Evolutionary conservation across 2,113 vertebrate genomes (phyloP).

Genomic region (Capreolus pygargus): DNA sequence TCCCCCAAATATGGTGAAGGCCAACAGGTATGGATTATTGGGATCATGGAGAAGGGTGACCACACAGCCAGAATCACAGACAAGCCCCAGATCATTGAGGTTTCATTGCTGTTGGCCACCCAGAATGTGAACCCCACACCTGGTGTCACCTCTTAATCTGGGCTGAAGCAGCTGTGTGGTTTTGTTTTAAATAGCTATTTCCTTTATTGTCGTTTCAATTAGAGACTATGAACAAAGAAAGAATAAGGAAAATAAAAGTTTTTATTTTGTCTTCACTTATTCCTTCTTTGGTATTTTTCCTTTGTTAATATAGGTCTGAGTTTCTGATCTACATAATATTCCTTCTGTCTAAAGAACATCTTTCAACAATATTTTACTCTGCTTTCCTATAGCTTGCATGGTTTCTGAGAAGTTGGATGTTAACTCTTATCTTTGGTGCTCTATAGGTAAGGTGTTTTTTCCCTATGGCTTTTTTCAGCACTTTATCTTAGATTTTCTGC

Average conservation of each 20-base stretch:
- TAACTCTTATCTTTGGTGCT: background rate
- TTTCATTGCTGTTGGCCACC: conserved; percentile 94
- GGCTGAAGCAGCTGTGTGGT: conserved; percentile 74
- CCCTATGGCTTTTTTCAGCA: background rate
- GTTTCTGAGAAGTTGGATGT: background rate
- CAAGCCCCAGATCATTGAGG: conserved; percentile 98
- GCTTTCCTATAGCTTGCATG: background rate
- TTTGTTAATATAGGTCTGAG: background rate
- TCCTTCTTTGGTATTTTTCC: background rate
- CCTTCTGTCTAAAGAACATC: background rate
- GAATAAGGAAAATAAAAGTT: background rate
- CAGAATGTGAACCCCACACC: conserved; percentile 98
- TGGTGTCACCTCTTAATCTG: conserved; percentile 57
- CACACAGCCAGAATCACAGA: conserved; percentile 98
- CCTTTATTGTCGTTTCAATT: conserved; percentile 90
- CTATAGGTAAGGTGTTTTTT: background rate
- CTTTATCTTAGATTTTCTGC: background rate
- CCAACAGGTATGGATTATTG: conserved; percentile 99
- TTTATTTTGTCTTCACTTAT: background rate
- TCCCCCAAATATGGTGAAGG: conserved; percentile 98
- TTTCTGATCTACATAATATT: background rate
- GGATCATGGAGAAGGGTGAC: conserved; percentile 99
- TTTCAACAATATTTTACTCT: background rate
- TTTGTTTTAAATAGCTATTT: conserved; percentile 88
- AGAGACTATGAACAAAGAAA: conserved; percentile 83